Base-by-base conservation (phyloP, 2,797 vertebrate species). In the Hoplostethus mediterraneus region DNA sequence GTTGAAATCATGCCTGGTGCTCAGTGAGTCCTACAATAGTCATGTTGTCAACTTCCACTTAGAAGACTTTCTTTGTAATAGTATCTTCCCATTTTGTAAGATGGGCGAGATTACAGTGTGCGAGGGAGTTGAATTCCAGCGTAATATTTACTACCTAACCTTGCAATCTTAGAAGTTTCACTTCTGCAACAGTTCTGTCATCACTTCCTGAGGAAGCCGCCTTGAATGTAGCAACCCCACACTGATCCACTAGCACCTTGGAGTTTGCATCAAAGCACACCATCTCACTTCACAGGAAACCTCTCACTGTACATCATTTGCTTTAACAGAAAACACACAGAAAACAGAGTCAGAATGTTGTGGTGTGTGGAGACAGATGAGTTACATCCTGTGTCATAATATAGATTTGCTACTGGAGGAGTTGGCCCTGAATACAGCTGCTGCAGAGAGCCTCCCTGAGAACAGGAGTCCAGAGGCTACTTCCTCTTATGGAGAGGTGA, bases 381-480 rank as follows among this genome's bases (percentile, higher is more conserved):
- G 61, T 56, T 5, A 68, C 25, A 5, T 16, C 16, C 8, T 81
- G 17, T 74, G n/a, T 82, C 38, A 21, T 85, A 36, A 49, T 14
- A 21, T 79, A 94, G 94, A 95, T 83, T 66, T 87, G 65, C 85
- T 95, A 63, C 66, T 95, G 62, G 88, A 92, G 63, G 92, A 95
- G 77, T 65, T 95, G 70, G 90, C 89, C 9, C 5, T 84, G 31
- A 84, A 52, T 66, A 11, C 90, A 33, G 33, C 47, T 12, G 49
- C 49, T 36, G 68, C 76, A 49, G 38, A 70, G 47, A 28, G 6
- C 1, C 47, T 44, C 25, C 9, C 38, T 38, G 78, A 28, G 53
- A 75, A 54, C 57, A 71, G 21, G 28, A 63, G 28, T n/a, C n/a
- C 36, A 68, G 11, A 67, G 54, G 2, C 62, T 72, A 9, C 66